Conservation (phyloP, 2,888 invertebrate species). For the Dendrolimus pini region DNA sequence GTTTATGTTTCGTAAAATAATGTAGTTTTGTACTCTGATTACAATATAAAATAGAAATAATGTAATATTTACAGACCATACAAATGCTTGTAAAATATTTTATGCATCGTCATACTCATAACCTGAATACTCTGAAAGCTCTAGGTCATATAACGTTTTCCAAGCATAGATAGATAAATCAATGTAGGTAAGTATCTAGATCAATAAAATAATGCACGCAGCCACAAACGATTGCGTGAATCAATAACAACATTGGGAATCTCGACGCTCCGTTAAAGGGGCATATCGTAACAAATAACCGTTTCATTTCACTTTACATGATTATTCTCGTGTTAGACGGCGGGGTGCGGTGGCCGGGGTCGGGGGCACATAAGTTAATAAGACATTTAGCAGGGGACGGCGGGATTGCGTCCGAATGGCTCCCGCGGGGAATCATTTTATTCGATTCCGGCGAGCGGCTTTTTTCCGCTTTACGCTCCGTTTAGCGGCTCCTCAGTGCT, state of each 20-base stretch:
- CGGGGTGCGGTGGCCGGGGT: slow-evolving; percentile 34
- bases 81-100: too few species aligned
- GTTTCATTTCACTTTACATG: slow-evolving; percentile 77
- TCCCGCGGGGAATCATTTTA: slow-evolving; percentile 85
- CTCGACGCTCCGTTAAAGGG: slow-evolving; percentile 59
- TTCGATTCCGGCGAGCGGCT: slow-evolving; percentile 79
- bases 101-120: too few species aligned
- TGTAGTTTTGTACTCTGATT: too few species aligned
- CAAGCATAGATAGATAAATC: too few species aligned
- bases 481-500: slow-evolving; percentile 60
- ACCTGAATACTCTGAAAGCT: too few species aligned
- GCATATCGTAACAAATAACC: slow-evolving; percentile 74
- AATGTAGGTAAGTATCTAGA: too few species aligned
- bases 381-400: slow-evolving; percentile 76
- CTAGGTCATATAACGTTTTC: too few species aligned
- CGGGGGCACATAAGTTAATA: slow-evolving; percentile 72
- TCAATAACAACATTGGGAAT: slow-evolving; percentile 53
- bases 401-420: slow-evolving; percentile 81
- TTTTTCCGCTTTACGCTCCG: slow-evolving; percentile 74
- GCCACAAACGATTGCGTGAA: slow-evolving; percentile 45
- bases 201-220: too few species aligned
- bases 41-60: too few species aligned
- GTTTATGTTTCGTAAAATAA: slow-evolving; percentile 13
- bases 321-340: slow-evolving; percentile 68
- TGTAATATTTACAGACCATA: too few species aligned